These are phyloP conservation scores for Trachelipus rathkii DNA, from an alignment of 1,140 invertebrate genomes.

Conservation along the genomic window DNA sequence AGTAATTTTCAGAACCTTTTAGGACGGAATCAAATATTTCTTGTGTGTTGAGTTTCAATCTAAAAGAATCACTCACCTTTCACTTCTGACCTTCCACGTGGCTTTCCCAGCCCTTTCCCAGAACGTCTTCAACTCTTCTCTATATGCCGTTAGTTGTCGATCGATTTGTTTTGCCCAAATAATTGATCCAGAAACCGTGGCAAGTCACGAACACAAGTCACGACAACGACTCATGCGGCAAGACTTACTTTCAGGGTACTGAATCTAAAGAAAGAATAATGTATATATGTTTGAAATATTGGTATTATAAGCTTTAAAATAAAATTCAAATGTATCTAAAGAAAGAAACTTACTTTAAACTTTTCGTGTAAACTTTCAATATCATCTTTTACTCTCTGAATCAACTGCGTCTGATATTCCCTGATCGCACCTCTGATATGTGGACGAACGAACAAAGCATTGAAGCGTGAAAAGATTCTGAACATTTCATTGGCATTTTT, in stretches of 20 bases:
- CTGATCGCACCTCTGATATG: conserved; percentile 97
- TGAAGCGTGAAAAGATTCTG: conserved; percentile 76
- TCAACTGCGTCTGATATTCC: conserved; percentile 98
- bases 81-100: conserved; percentile 95
- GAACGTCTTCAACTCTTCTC: conserved; percentile 58
- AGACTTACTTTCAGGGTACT: conserved; percentile 88
- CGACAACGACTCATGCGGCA: conserved; percentile 82
- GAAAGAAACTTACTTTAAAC: conserved; percentile 67
- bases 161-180: conserved; percentile 99
- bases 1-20: conserved; percentile 61
- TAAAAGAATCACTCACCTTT: conserved; percentile 99
- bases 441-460: conserved; percentile 95
- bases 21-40: conserved; percentile 97
- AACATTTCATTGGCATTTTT: conserved; percentile 99
- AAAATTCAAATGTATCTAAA: too few relatives aligned
- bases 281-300: too few relatives aligned
- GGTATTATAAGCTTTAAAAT: too few relatives aligned
- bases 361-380: conserved; percentile 97
- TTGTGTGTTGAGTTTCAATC: conserved; percentile 90
- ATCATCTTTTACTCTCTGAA: conserved; percentile 98
- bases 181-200: conserved; percentile 93
- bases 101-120: conserved; percentile 89
- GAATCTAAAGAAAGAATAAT: conserved; percentile 58
- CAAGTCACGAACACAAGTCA: too few relatives aligned
- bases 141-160: conserved; percentile 92